phyloP scores from a whole-genome alignment of 2,113 vertebrate species.

The Gallinago paraguaiae region DNA sequence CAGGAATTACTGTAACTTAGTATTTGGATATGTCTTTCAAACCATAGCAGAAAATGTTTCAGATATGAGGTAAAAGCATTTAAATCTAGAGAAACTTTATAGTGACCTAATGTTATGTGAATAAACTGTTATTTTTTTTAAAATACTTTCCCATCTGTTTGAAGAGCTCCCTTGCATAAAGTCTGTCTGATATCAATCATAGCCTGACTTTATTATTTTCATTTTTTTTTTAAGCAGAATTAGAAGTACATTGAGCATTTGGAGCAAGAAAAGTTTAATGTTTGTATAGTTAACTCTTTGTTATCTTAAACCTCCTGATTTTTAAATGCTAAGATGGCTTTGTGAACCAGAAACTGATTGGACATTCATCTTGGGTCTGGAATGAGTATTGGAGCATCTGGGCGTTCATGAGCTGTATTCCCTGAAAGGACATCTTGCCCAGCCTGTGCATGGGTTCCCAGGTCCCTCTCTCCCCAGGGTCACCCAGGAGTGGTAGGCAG shows the following conservation, averaged over 20 bases:
- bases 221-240: background rate
- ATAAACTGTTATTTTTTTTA: background rate
- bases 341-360: background rate
- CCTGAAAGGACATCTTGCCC: background rate
- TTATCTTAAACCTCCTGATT: background rate
- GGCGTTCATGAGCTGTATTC: background rate
- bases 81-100: background rate
- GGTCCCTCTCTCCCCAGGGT: background rate
- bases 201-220: background rate
- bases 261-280: background rate
- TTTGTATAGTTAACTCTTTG: background rate
- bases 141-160: background rate
- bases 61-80: background rate
- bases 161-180: background rate
- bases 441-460: background rate
- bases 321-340: background rate
- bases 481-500: background rate
- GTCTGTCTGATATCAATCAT: background rate
- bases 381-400: background rate
- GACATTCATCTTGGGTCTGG: background rate
- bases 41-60: background rate
- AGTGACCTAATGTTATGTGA: background rate
- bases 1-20: slow-evolving; percentile 26
- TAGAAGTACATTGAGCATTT: background rate
- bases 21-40: slow-evolving; percentile 18